A percentile compares a stretch with the other conserved stretches of the same genome.
These are phyloP conservation scores for Dermatophagoides farinae DNA, from an alignment of 1,140 invertebrate species.

Conservation along the genomic window DNA sequence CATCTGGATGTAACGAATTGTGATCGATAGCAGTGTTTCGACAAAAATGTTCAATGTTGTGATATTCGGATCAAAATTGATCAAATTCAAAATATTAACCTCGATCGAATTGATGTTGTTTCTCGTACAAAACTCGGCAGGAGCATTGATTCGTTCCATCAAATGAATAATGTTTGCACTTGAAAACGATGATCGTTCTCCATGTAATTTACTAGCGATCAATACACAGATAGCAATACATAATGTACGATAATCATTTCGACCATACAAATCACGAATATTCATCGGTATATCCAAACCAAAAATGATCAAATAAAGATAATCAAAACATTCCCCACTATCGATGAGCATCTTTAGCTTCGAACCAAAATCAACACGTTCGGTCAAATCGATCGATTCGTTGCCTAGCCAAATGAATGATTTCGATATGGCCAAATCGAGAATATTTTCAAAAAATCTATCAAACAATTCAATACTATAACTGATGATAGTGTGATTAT, in stretches of 20 bases:
- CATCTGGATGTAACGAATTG: not conserved
- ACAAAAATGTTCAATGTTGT: not conserved
- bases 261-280: too few relatives aligned
- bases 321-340: too few relatives aligned
- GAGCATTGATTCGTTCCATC: not conserved
- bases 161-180: not conserved
- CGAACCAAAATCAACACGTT: too few relatives aligned
- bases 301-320: too few relatives aligned
- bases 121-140: not conserved
- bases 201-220: not conserved
- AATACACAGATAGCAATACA: slow-evolving; percentile 1
- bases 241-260: not conserved
- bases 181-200: not conserved
- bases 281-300: too few relatives aligned
- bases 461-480: not conserved
- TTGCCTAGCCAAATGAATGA: too few relatives aligned
- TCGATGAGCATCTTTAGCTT: too few relatives aligned
- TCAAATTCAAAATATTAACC: not conserved
- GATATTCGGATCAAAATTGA: not conserved
- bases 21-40: not conserved
- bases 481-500: not conserved
- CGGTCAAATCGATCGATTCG: too few relatives aligned
- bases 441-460: not conserved
- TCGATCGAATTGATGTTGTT: not conserved
- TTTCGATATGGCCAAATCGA: too few relatives aligned